Evolutionary conservation across 2,797 vertebrate species (phyloP).

Genomic region (Serranus cabrilla): DNA sequence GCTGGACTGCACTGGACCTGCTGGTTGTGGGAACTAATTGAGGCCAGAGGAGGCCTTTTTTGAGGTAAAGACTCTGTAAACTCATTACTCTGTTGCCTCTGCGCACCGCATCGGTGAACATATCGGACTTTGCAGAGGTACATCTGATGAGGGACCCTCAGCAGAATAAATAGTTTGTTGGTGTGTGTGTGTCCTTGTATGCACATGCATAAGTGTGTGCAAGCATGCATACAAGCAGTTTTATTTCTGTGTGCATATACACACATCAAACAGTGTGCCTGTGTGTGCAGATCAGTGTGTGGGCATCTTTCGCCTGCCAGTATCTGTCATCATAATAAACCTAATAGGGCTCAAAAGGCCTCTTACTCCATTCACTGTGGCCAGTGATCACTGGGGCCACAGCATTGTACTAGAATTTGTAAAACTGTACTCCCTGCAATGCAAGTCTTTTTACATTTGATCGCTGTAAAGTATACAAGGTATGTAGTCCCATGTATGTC

Average conservation of each 20-base stretch:
- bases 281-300: constrained; percentile 62
- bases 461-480: constrained; percentile 67
- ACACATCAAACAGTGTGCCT: constrained; percentile 69
- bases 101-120: constrained; percentile 62
- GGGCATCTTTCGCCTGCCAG: constrained; percentile 51
- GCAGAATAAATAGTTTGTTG: constrained; percentile 43
- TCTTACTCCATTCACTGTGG: constrained; percentile 45
- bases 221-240: constrained; percentile 67
- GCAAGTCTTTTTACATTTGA: constrained; percentile 71
- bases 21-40: constrained; percentile 54
- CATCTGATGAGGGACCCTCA: constrained; percentile 42
- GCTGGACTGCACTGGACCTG: constrained; percentile 67
- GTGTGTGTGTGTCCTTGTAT: constrained; percentile 61
- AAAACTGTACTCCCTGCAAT: constrained; percentile 60
- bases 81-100: constrained; percentile 47
- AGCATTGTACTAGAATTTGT: constrained; percentile 59
- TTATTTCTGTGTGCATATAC: constrained; percentile 48
- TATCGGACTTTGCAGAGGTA: constrained; percentile 59
- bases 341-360: constrained; percentile 57
- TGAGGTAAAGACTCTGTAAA: constrained; percentile 60
- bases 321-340: constrained; percentile 62
- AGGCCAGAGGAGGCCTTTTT: constrained; percentile 66
- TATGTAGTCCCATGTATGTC: constrained; percentile 64
- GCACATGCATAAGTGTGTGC: constrained; percentile 53
- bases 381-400: constrained; percentile 58